These are phyloP conservation scores for fruit fly (Drosophila melanogaster) DNA, from an alignment of 1,140 invertebrate genomes.

Conservation along the genomic window DNA sequence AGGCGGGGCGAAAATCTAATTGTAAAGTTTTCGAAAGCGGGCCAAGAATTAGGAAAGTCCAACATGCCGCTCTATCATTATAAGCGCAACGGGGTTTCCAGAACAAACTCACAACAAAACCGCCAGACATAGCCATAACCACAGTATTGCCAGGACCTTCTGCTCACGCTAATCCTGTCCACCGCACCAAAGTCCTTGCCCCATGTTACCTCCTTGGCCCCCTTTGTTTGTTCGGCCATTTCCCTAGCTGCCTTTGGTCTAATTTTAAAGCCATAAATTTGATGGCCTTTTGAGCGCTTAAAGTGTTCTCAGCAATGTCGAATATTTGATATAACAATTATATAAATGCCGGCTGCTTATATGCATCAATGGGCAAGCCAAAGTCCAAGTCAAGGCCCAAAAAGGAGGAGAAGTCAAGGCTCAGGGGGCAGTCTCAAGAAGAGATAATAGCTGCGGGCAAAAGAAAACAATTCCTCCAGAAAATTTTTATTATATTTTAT, in stretches of 20 bases:
- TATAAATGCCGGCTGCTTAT: conserved; percentile 68
- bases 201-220: conserved; percentile 4
- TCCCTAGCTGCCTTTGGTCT: conserved; percentile 29
- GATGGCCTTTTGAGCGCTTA: conserved; percentile 68
- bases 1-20: conserved; percentile 66
- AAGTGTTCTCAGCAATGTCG: conserved; percentile 58
- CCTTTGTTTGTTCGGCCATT: neutral
- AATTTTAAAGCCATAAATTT: conserved; percentile 80
- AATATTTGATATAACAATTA: conserved; percentile 82
- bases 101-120: conserved; percentile 14
- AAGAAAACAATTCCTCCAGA: conserved; percentile 48
- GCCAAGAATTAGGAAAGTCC: conserved; percentile 48
- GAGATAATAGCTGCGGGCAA: conserved; percentile 60
- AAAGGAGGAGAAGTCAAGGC: conserved; percentile 27
- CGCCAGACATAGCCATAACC: neutral
- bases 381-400: conserved; percentile 46
- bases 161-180: conserved; percentile 20
- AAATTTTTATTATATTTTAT: conserved; percentile 63
- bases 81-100: conserved; percentile 41
- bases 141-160: neutral
- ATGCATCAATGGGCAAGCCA: conserved; percentile 55
- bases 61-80: conserved; percentile 61
- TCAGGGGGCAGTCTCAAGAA: conserved; percentile 37
- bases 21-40: conserved; percentile 75
- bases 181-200: neutral